Evolutionary conservation across 2,113 vertebrate species (phyloP).

Genomic region (Ondatra zibethicus): DNA sequence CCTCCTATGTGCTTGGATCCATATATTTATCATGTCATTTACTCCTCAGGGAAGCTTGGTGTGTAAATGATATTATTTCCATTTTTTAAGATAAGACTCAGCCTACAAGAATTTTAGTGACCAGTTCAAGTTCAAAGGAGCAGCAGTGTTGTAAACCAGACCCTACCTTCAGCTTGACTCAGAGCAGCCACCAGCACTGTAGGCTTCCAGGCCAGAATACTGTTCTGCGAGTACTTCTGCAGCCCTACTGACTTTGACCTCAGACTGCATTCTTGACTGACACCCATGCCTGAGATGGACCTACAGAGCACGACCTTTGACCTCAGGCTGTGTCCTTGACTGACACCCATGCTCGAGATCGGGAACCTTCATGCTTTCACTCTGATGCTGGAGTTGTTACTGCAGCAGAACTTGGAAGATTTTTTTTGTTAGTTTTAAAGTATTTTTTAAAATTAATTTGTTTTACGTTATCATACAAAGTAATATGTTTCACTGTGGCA

Average conservation of each 20-base stretch:
- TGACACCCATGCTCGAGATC: neutral
- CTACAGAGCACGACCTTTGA: no score
- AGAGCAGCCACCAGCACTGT: no score
- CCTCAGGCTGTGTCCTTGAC: neutral
- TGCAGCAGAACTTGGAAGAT: neutral
- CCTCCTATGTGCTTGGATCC: neutral
- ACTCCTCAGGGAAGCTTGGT: constrained; percentile 4
- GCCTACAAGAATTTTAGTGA: neutral
- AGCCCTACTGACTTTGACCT: neutral
- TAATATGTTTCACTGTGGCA: neutral
- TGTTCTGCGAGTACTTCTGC: neutral
- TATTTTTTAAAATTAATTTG: neutral
- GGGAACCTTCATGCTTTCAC: neutral
- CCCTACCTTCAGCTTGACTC: neutral
- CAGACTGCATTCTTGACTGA: neutral
- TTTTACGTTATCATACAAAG: neutral
- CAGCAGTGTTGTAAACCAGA: neutral
- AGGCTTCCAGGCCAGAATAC: neutral
- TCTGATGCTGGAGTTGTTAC: neutral
- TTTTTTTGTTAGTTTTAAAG: neutral
- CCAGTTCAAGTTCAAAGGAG: neutral
- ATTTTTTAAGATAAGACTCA: constrained; percentile 1
- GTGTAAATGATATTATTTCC: neutral
- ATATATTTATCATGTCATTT: neutral
- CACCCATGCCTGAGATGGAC: no score